A percentile compares a stretch with the other conserved stretches of the same genome.
Conservation (phyloP, 2,113 vertebrate genomes). For the Sylvia atricapilla region DNA sequence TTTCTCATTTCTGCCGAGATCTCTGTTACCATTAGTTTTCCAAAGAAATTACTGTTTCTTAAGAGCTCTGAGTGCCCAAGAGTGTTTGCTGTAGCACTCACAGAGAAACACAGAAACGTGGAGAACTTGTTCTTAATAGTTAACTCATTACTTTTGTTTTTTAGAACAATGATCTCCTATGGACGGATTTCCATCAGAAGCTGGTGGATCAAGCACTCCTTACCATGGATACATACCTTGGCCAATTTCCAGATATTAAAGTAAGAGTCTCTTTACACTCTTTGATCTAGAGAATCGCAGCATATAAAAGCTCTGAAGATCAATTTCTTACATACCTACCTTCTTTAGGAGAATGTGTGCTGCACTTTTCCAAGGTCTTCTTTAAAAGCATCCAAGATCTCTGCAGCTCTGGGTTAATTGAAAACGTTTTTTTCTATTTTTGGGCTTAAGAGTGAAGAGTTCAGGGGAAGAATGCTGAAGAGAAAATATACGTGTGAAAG, state of each 20-base stretch:
- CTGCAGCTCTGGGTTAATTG: neutral
- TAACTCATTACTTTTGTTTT: neutral
- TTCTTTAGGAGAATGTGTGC: neutral
- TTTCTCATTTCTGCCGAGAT: neutral
- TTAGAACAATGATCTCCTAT: constrained; percentile 93
- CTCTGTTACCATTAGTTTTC: neutral
- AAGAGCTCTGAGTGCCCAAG: neutral
- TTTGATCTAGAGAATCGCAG: neutral
- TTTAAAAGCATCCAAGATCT: neutral
- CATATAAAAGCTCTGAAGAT: neutral
- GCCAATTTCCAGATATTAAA: constrained; percentile 98
- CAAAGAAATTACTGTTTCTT: neutral
- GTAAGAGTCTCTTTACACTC: constrained; percentile 63
- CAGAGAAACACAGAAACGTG: neutral
- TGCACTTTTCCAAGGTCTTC: neutral
- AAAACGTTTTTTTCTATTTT: neutral
- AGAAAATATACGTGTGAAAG: neutral
- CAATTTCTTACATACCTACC: neutral
- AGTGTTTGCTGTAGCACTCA: neutral
- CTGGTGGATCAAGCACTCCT: constrained; percentile 95
- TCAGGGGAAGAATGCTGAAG: neutral
- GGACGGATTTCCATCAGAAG: constrained; percentile 98
- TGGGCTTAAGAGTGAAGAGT: neutral
- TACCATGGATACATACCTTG: constrained; percentile 98
- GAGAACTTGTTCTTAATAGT: neutral